phyloP scores from a whole-genome alignment of 2,797 vertebrate genomes.

The Pangasius djambal region DNA sequence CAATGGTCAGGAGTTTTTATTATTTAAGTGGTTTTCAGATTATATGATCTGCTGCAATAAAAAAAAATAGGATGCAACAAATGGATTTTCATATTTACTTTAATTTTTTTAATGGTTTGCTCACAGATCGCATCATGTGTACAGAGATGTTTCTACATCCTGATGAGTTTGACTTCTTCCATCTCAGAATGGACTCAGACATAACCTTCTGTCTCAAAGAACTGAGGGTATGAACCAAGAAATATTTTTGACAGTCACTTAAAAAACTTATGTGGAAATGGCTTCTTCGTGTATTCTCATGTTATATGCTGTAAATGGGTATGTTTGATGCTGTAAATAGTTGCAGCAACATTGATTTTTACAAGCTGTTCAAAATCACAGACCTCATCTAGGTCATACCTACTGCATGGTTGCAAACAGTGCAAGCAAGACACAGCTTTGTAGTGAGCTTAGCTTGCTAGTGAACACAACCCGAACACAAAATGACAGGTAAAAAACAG shows the following conservation, averaged over 20 bases:
- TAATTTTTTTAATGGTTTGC: slow-evolving; percentile 28
- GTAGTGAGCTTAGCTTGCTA: not conserved
- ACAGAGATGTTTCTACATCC: slow-evolving; percentile 87
- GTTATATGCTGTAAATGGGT: not conserved
- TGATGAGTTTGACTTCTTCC: slow-evolving; percentile 91
- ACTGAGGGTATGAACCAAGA: slow-evolving; percentile 80
- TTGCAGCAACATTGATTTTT: not conserved
- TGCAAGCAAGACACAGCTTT: not conserved
- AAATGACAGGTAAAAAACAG: not conserved
- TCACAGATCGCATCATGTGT: slow-evolving; percentile 78
- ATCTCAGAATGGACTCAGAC: slow-evolving; percentile 83
- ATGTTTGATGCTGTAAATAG: not conserved
- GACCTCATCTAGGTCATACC: too few species aligned
- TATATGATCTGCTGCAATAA: not conserved
- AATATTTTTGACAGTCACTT: not conserved
- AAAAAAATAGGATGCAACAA: not conserved
- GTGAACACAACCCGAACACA: not conserved
- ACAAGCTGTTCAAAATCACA: not conserved
- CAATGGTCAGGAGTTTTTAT: slow-evolving; percentile 69
- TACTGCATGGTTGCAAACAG: slow-evolving; percentile 41
- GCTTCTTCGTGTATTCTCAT: not conserved
- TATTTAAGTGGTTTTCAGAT: not conserved
- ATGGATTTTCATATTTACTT: not conserved
- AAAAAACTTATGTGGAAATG: not conserved
- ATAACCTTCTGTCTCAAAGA: slow-evolving; percentile 96